These are phyloP conservation scores for Oscheius onirici DNA, from an alignment of 2,888 invertebrate species.

Conservation along the genomic window DNA sequence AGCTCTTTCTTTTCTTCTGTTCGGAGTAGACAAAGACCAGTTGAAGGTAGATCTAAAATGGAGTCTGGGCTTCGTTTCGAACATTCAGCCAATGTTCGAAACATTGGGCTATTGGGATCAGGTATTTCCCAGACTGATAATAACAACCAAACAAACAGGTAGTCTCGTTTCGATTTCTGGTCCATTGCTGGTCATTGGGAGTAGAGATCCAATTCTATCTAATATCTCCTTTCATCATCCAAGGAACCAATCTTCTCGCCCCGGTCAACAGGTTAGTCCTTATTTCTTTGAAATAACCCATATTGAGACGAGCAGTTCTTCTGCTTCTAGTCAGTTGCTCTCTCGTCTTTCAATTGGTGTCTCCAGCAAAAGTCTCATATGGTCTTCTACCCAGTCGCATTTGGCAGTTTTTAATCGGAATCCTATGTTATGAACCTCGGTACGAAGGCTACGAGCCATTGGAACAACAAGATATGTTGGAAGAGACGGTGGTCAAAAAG, in stretches of 20 bases:
- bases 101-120: slow-evolving; percentile 25
- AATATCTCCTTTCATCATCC: slow-evolving; percentile 15
- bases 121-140: background rate
- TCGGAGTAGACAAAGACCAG: slow-evolving; percentile 11
- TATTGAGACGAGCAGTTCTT: background rate
- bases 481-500: background rate
- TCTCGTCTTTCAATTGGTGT: slow-evolving; percentile 5
- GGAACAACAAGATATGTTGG: slow-evolving; percentile 3
- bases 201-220: slow-evolving; percentile 28
- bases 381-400: slow-evolving; percentile 14
- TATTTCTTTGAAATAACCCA: background rate
- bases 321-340: background rate
- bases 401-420: slow-evolving; percentile 18
- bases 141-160: background rate
- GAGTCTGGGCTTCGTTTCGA: slow-evolving; percentile 15
- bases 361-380: slow-evolving; percentile 7
- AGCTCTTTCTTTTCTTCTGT: slow-evolving; percentile 4
- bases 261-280: background rate
- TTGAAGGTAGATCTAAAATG: slow-evolving; percentile 16
- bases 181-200: slow-evolving; percentile 26
- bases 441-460: background rate
- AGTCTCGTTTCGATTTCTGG: slow-evolving; percentile 18
- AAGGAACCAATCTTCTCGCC: background rate
- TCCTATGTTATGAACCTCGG: background rate
- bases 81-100: slow-evolving; percentile 26